Evolutionary conservation across 2,888 invertebrate species (phyloP), one percentile per base, ranked within the genome.

Genomic region (Pterostichus niger): DNA sequence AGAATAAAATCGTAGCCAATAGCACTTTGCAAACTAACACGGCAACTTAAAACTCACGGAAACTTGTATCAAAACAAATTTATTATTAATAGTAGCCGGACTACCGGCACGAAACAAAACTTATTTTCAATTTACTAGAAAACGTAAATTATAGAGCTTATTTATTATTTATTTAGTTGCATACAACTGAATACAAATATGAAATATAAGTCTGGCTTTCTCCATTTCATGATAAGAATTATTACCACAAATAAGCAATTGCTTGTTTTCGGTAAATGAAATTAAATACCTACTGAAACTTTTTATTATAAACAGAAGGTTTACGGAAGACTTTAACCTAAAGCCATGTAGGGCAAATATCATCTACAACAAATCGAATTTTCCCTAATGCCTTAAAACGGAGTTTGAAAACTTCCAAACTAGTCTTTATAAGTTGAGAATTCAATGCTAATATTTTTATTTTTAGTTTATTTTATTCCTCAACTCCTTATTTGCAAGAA

Each of bases 391-490:
- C 40, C 9, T 40, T 9, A 6, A 40, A 40, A 40, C 40, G 9
- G 15, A 56, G 5, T 33, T 33, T n/a, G 33, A 31, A 61, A 31
- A 24, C 33, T 61, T 61, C 35, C n/a, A 6, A 49, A 49, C 49
- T 49, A 1, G 11, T 61, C n/a, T 10, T 33, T 61, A 35, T 24
- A 33, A 33, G 24, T 24, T 24, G 10, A 10, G 35, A 49, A 61
- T 61, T 61, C 61, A 11, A 33, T 73, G 73, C 31, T 56, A 76
- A 76, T 76, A 76, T 52, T 76, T 76, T 35, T 76, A 54, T 17
- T 76, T 35, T 56, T 54, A 33, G 56, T 35, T 54, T 31, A 54
- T 76, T 71, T 40, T 40, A 40, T 40, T 40, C 40, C 40, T 40
- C 3, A 40, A 40, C 40, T 40, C 40, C 56, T 54, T 76, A 76